Evolutionary conservation across 2,888 invertebrate species (phyloP).

Genomic region (Adelphocoris suturalis): DNA sequence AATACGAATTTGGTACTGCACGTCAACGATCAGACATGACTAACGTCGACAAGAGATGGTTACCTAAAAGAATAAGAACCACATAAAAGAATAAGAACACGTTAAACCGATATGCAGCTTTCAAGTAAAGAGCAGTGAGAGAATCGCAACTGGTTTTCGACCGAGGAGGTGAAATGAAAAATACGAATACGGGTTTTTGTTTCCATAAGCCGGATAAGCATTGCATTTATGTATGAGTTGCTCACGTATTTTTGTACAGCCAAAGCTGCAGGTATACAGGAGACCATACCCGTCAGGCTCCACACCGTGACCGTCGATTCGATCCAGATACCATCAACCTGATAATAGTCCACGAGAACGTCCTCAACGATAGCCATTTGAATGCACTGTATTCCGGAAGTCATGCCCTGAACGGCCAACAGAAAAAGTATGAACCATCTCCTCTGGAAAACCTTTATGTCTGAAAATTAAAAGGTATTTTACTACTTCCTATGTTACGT

Average conservation of each 20-base stretch:
- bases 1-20: too few species aligned
- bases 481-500: neutral
- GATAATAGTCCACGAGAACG: conserved; percentile 37
- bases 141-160: too few species aligned
- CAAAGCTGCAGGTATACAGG: conserved; percentile 41
- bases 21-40: too few species aligned
- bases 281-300: conserved; percentile 4
- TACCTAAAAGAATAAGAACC: too few species aligned
- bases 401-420: neutral
- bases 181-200: too few species aligned
- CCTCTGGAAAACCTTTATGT: conserved; percentile 1
- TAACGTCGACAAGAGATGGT: too few species aligned
- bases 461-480: conserved; percentile 10
- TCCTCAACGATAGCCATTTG: conserved; percentile 11
- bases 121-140: too few species aligned
- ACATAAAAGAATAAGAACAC: too few species aligned
- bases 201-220: too few species aligned
- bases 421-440: conserved; percentile 57
- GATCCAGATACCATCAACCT: neutral
- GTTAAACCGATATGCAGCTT: too few species aligned
- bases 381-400: conserved; percentile 40
- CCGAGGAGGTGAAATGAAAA: too few species aligned
- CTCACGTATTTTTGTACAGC: conserved; percentile 32
- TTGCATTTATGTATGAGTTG: too few species aligned
- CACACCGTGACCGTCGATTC: conserved; percentile 55